Percentiles rank a stretch among this genome's conserved stretches.
Conservation (phyloP, 2,888 invertebrate genomes). For the Ditula angustiorana region DNA sequence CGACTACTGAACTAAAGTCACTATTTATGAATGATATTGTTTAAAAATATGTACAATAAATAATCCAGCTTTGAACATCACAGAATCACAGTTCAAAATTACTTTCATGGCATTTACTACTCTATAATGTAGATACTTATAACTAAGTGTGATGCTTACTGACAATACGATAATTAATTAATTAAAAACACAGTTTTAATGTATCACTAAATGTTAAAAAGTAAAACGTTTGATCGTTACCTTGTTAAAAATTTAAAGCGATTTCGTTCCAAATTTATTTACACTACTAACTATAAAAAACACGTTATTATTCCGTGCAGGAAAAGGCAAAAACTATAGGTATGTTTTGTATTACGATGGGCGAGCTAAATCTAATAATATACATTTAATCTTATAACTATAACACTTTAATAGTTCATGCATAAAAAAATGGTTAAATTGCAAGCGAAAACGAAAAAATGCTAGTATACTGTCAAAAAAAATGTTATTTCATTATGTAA, state of each 20-base stretch:
- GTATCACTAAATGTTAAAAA: slow-evolving; percentile 36
- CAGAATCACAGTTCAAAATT: slow-evolving; percentile 83
- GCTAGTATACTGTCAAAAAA: too few relatives aligned
- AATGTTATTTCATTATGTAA: too few relatives aligned
- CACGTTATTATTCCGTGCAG: background rate
- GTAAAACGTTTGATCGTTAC: slow-evolving; percentile 22
- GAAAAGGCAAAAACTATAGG: slow-evolving; percentile 15
- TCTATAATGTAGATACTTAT: slow-evolving; percentile 25
- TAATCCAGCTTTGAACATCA: slow-evolving; percentile 73
- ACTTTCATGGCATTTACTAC: slow-evolving; percentile 74
- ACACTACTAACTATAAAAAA: slow-evolving; percentile 9
- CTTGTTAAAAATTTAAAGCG: slow-evolving; percentile 32
- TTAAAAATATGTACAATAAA: slow-evolving; percentile 59
- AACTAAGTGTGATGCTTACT: slow-evolving; percentile 33
- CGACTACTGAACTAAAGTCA: slow-evolving; percentile 18
- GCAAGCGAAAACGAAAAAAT: too few relatives aligned
- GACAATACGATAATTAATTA: slow-evolving; percentile 10
- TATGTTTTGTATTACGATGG: slow-evolving; percentile 12
- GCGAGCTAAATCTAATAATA: background rate
- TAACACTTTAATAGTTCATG: too few relatives aligned
- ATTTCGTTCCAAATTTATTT: slow-evolving; percentile 30
- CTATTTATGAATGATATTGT: slow-evolving; percentile 42
- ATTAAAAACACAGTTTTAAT: slow-evolving; percentile 27
- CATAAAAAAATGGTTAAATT: too few relatives aligned
- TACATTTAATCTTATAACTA: too few relatives aligned